phyloP scores from a whole-genome alignment of 1,140 invertebrate genomes.

The Drosophila watanabei region DNA sequence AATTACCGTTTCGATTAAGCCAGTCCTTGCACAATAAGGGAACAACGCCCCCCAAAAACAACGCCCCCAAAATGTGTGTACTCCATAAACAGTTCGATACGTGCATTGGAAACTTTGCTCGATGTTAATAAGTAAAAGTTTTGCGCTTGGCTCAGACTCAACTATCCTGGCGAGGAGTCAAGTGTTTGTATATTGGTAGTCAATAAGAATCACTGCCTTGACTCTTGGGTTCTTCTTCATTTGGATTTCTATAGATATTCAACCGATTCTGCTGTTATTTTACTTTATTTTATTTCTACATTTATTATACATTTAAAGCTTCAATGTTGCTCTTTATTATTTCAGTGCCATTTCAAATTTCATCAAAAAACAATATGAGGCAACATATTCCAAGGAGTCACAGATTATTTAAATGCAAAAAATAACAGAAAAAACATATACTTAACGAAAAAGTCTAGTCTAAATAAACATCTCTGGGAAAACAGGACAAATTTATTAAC shows the following conservation, averaged over 20 bases:
- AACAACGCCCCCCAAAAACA: conserved; percentile 2
- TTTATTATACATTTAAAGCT: not conserved
- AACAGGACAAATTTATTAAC: not conserved
- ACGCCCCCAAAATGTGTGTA: conserved; percentile 23
- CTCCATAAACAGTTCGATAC: conserved; percentile 43
- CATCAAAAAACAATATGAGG: not conserved
- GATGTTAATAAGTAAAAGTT: conserved; percentile 52
- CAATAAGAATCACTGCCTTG: conserved; percentile 2
- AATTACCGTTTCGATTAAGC: conserved; percentile 55
- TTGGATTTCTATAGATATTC: not conserved
- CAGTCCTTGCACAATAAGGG: conserved; percentile 9
- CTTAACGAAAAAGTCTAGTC: not conserved
- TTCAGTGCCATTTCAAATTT: not conserved
- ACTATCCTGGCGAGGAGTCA: conserved; percentile 5
- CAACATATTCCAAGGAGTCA: not conserved
- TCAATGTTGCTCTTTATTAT: not conserved
- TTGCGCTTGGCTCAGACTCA: conserved; percentile 21
- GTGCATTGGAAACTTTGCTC: conserved; percentile 40
- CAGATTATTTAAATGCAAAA: not conserved
- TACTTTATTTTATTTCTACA: not conserved
- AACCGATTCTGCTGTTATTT: not conserved
- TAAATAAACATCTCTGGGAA: not conserved
- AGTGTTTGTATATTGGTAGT: conserved; percentile 12
- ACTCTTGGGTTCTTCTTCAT: not conserved
- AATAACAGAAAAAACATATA: not conserved